Base-by-base conservation (phyloP, 2,797 vertebrate genomes). In the Harpagifer antarcticus region DNA sequence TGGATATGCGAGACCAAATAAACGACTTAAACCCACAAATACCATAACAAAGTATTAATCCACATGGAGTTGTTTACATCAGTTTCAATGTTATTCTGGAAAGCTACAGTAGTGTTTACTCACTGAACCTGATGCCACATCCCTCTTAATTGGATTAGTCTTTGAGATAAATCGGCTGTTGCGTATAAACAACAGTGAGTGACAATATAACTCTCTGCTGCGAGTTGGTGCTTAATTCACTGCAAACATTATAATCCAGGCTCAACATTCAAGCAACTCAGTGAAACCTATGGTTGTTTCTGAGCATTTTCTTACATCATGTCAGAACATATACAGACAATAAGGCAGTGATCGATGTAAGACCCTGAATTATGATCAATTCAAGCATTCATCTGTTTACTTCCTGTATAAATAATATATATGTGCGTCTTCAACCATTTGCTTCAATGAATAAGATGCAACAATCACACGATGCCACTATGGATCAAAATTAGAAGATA, bases 161-260 rank as follows among this genome's bases (percentile, higher is more conserved):
- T n/a, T n/a, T n/a, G n/a, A n/a, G n/a, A n/a, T n/a, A n/a, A n/a
- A n/a, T n/a, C n/a, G n/a, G n/a, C n/a, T n/a, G n/a, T n/a, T n/a
- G n/a, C n/a, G n/a, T n/a, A n/a, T n/a, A n/a, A n/a, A n/a, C n/a
- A n/a, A n/a, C n/a, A n/a, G n/a, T n/a, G n/a, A n/a, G 40, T 8
- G 47, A 37, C 16, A 17, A n/a, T 17, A 14, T 20, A 19, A 16
- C 12, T 17, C 33, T 10, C 11, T 0, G 70, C 66, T 56, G 42
- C 43, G 62, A 68, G 72, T 76, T 45, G 0, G 45, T n/a, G 71
- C 50, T 16, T 68, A 45, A 72, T 72, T 57, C 75, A 8, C 17
- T 42, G 66, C 49, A 81, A 77, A 81, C 44, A 3, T 55, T 13
- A 13, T 54, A 44, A 77, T 14, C 42, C 14, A 0, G 20, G 15